Evolutionary conservation across 2,113 vertebrate species (phyloP), one percentile per base, ranked within the genome.

Genomic region (Orientallactaga bullata): DNA sequence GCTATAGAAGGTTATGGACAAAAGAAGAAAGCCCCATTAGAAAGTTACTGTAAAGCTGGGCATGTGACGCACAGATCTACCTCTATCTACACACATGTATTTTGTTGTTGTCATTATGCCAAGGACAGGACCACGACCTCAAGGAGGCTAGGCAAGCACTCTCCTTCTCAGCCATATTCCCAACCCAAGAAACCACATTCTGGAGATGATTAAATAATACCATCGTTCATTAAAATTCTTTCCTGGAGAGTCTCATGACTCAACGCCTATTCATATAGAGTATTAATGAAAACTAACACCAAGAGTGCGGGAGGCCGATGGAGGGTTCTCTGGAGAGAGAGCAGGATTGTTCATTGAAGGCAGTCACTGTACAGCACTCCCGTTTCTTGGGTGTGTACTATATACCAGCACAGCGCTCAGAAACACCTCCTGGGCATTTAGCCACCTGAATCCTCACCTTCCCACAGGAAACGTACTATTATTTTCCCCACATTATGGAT

Each of bases 161-260:
- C 37, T 30, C 39, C 4, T 23, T 17, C 24, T 60, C 24, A 73
- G 3, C n/a, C 26, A 15, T 24, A 37, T 30, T 26, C 24, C 68
- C n/a, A 60, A n/a, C 58, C 24, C 24, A 72, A 37, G 7, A 60
- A 72, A 65, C 11, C 51, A n/a, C 58, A 37, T 51, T 88, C 78
- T 77, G 84, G n/a, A 82, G 63, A 85, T 80, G 72, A 68, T 68
- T 89, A 93, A 93, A 81, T 61, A 7, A 60, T 23, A 63, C 37
- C 21, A 42, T 63, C 55, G 63, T 30, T 94, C 35, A 61, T 20
- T 60, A 55, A 85, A 28, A 32, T 78, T 10, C 39, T 89, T 95
- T 72, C 60, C 71, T 61, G 20, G 60, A 82, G 94, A 63, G 55
- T 66, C 63, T 88, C 32, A 66, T 72, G 73, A 81, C 55, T 87